Base-by-base conservation (phyloP, 2,113 vertebrate species). In the Chitala chitala region DNA sequence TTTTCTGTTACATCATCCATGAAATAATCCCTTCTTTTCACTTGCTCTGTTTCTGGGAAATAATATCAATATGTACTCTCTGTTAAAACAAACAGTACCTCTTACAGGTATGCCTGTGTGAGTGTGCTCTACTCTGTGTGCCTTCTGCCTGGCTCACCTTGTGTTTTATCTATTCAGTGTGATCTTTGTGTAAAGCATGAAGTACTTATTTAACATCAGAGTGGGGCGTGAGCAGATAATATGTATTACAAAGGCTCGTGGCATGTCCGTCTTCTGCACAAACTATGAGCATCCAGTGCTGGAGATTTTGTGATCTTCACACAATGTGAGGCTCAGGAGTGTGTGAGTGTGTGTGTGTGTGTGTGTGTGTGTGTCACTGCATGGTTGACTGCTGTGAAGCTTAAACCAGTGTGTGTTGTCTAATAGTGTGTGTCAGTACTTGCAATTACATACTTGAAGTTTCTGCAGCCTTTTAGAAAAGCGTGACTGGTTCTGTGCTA, bases 11-110 rank as follows among this genome's bases (percentile, higher is more conserved):
- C 24, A 6, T 22, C 50, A 29, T 33, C n/a, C 12, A 20, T 36
- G 3, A 22, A 2, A 20, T 40, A 40, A 42, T 42, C 12, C 53
- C 20, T 8, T 63, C 59, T 20, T 71, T 29, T 40, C 36, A 40
- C 38, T 29, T 26, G n/a, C 31, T 42, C 69, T 71, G 69, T 22
- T 40, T 44, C 69, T 56, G 33, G 53, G 50, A 56, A 40, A n/a
- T n/a, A 71, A 55, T 54, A 56, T 42, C 51, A 71, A 71, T 56
- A 40, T 31, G 29, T 53, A 10, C 31, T 53, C 20, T 33, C 22
- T 36, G 24, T 13, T 24, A 69, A 69, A 38, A 9, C 46, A 70
- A 54, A 36, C 50, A 36, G 51, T 31, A 36, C 33, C 33, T n/a
- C 24, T 24, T 46, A 40, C 24, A 48, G 24, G 15, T 46, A 13